Percentiles rank a stretch among this genome's conserved stretches.
Conservation (phyloP, 1,140 invertebrate species). For the Uloborus diversus region DNA sequence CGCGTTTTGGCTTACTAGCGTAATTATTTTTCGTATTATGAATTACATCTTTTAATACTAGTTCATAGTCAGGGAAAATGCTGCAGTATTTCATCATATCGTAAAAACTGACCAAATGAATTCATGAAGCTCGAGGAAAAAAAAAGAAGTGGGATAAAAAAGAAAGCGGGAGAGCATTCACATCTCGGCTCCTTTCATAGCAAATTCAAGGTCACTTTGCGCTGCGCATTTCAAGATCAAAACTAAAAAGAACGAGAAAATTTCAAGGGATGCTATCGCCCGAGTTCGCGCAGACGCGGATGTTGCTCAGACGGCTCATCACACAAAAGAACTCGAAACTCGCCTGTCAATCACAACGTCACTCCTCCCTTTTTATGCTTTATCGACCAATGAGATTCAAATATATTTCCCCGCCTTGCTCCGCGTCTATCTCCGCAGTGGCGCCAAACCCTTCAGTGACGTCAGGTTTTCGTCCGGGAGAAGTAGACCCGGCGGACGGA, state of each 20-base stretch:
- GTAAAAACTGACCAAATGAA: no score
- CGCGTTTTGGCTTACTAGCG: no score
- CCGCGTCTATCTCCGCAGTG: constrained; percentile 43
- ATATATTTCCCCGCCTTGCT: constrained; percentile 30
- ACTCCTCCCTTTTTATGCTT: not conserved
- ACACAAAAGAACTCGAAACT: constrained; percentile 34
- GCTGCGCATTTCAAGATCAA: constrained; percentile 56
- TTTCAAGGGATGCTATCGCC: constrained; percentile 52
- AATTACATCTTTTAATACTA: no score
- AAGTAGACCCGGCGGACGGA: constrained; percentile 29
- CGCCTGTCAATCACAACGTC: constrained; percentile 22
- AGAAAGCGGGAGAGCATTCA: constrained; percentile 44
- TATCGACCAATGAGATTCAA: constrained; percentile 34
- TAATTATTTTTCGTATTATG: no score
- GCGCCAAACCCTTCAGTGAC: constrained; percentile 56
- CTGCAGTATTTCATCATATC: not conserved
- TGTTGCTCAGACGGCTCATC: constrained; percentile 33
- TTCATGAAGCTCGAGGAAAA: constrained; percentile 1
- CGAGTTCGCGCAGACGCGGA: constrained; percentile 46
- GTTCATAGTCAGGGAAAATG: not conserved
- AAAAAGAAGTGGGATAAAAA: constrained; percentile 6
- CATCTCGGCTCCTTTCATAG: constrained; percentile 44
- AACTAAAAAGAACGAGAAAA: constrained; percentile 47
- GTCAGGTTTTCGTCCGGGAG: constrained; percentile 42
- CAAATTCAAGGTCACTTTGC: constrained; percentile 54